These are phyloP conservation scores for Pachypanchax playfairii DNA, from an alignment of 2,113 vertebrate species.

Conservation along the genomic window DNA sequence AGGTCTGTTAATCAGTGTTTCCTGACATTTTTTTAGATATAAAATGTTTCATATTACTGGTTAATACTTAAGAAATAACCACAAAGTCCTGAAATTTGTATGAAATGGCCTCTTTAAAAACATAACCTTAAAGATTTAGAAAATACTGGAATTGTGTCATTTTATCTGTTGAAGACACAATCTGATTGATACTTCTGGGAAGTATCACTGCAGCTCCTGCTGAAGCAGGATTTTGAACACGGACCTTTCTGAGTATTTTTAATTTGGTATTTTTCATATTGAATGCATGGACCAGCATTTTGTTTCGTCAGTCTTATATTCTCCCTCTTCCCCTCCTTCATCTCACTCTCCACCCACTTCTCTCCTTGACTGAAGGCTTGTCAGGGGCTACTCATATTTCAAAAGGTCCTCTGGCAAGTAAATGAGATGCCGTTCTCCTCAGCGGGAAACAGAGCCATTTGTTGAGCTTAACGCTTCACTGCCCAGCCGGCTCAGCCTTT, in stretches of 20 bases:
- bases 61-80: no score
- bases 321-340: neutral
- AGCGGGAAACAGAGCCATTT: constrained; percentile 74
- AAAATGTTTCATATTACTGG: no score
- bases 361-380: constrained; percentile 55
- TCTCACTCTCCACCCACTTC: constrained; percentile 6
- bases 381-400: constrained; percentile 67
- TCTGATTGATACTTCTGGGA: no score
- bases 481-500: constrained; percentile 54
- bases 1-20: no score
- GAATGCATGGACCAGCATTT: neutral
- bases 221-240: neutral
- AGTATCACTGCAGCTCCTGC: neutral
- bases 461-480: constrained; percentile 68
- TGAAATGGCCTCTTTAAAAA: no score
- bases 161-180: neutral
- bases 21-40: no score
- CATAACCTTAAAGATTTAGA: neutral
- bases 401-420: constrained; percentile 60
- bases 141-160: neutral
- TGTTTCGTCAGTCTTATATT: neutral
- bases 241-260: neutral
- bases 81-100: no score
- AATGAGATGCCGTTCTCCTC: constrained; percentile 68
- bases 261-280: neutral